Base-by-base conservation (phyloP, 2,113 vertebrate species). In the Centropus bengalensis region DNA sequence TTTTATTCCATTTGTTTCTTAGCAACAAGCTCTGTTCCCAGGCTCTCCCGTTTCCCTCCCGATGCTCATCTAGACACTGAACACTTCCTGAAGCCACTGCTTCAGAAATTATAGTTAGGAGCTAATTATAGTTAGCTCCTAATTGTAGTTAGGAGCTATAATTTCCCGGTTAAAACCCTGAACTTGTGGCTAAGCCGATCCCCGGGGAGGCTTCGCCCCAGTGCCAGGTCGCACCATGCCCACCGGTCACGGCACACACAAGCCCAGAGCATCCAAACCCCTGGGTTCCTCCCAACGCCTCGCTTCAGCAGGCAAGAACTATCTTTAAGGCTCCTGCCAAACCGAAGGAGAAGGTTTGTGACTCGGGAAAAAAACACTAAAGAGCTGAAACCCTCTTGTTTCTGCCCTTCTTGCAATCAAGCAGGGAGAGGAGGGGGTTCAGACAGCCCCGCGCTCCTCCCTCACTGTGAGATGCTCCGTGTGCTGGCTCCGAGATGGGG, bases 1-100 rank as follows among this genome's bases (percentile, higher is more conserved):
- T 91, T 89, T 78, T 58, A 52, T 62, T 74, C 86, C 11, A 2
- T 62, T 20, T 56, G 86, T 91, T 78, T 38, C 95, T 86, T 84
- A 96, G 95, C 95, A 96, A 95, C 96, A n/a, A 79, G 77, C 76
- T 60, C 59, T 0, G 21, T 81, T 94, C 95, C 88, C 93, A 91
- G 91, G 93, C 87, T 82, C 93, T 79, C 78, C 26, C 58, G 2
- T 76, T 86, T 62, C 78, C 30, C 90, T 62, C 79, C 59, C 4
- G 26, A 9, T 75, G 60, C 42, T 96, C 66, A 79, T 40, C 78
- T 87, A 60, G 49, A 24, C 6, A 1, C 40, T 49, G 75, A 71
- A 84, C 66, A 5, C 70, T 82, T 91, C 42, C 5, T 60, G 79
- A 71, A 86, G 64, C 0, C 7, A 5, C 74, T 22, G 81, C 44